A percentile compares a stretch with the other conserved stretches of the same genome.
phyloP scores from a whole-genome alignment of 2,888 invertebrate species.

The Morpho achilles region DNA sequence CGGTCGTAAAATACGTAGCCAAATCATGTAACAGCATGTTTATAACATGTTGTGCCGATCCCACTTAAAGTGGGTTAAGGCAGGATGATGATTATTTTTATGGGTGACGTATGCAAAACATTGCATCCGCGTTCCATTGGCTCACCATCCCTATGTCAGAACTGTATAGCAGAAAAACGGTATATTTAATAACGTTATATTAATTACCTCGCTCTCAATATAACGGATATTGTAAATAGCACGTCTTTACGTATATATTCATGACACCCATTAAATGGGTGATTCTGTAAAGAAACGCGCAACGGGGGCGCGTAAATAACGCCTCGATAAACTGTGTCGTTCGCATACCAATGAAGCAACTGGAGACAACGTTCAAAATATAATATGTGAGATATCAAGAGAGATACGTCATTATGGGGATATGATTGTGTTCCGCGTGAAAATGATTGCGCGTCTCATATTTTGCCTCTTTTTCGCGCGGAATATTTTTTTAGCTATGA shows the following conservation, averaged over 20 bases:
- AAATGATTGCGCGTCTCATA: slow-evolving; percentile 24
- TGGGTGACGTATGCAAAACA: too few species aligned
- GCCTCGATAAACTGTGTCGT: slow-evolving; percentile 25
- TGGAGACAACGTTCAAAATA: slow-evolving; percentile 17
- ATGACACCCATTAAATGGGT: slow-evolving; percentile 2
- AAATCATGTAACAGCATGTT: too few species aligned
- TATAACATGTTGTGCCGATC: too few species aligned
- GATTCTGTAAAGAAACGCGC: slow-evolving; percentile 10
- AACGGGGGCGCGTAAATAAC: slow-evolving; percentile 25
- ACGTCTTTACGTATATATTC: slow-evolving; percentile 8
- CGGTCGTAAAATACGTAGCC: too few species aligned
- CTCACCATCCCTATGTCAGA: too few species aligned
- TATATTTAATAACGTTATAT: too few species aligned
- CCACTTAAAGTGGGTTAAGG: too few species aligned
- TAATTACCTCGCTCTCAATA: too few species aligned
- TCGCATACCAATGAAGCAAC: slow-evolving; percentile 33
- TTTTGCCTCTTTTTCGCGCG: slow-evolving; percentile 12
- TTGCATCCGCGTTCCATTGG: too few species aligned
- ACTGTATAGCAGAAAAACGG: too few species aligned
- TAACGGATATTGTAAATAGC: slow-evolving; percentile 12
- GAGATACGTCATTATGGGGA: slow-evolving; percentile 27
- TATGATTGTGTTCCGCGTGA: slow-evolving; percentile 28
- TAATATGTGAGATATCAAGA: slow-evolving; percentile 20
- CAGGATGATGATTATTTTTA: too few species aligned
- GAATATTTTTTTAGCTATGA: not conserved